A percentile compares a stretch with the other conserved stretches of the same genome.
These are phyloP conservation scores for Gobionotothen gibberifrons DNA, from an alignment of 2,797 vertebrate genomes.

Conservation along the genomic window DNA sequence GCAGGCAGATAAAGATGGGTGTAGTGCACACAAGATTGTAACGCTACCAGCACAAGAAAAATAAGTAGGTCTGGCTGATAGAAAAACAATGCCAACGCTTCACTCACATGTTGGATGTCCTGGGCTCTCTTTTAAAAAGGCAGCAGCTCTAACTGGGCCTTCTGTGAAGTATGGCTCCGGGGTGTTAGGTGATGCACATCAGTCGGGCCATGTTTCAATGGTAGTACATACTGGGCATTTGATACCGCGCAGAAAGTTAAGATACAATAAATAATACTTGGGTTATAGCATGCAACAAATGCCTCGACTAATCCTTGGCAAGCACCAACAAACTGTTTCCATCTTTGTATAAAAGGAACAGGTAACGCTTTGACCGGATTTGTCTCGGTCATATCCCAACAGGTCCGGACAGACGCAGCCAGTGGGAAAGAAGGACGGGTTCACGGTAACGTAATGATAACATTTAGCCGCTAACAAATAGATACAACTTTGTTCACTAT, in stretches of 20 bases:
- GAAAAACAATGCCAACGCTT: not conserved
- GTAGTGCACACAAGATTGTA: too few relatives aligned
- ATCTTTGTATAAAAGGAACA: not conserved
- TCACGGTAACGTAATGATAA: not conserved
- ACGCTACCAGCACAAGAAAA: not conserved
- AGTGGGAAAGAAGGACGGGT: too few relatives aligned
- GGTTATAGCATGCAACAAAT: too few relatives aligned
- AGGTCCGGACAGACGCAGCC: not conserved
- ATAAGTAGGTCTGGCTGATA: not conserved
- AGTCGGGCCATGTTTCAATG: too few relatives aligned
- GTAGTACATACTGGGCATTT: not conserved
- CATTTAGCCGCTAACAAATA: not conserved
- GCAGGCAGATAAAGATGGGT: too few relatives aligned
- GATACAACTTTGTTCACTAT: too few relatives aligned
- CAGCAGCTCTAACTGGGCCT: not conserved
- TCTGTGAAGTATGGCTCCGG: not conserved
- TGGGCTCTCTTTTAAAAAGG: not conserved
- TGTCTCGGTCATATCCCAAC: not conserved
- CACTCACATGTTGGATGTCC: conserved; percentile 4
- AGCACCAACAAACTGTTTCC: too few relatives aligned
- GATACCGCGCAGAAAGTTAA: not conserved
- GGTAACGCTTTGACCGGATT: not conserved
- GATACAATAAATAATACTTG: too few relatives aligned
- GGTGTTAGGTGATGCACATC: not conserved
- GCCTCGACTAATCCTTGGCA: too few relatives aligned